Evolutionary conservation across 2,113 vertebrate species (phyloP).

Genomic region (Triplophysa tibetana): DNA sequence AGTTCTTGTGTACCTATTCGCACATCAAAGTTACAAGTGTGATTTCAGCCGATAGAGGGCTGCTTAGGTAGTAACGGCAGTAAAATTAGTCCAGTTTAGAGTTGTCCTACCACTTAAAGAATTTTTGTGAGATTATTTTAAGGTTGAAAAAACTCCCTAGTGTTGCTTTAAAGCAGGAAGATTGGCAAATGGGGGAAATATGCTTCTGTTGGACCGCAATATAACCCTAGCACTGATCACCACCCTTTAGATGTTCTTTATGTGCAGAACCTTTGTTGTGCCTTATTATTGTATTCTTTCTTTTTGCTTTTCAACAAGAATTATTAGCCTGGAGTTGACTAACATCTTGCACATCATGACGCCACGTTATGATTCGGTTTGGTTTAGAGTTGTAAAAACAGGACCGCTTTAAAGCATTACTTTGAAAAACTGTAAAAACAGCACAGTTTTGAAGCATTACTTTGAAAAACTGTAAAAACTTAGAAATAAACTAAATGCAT

Average conservation of each 20-base stretch:
- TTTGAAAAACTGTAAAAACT: not conserved
- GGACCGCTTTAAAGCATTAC: too few relatives aligned
- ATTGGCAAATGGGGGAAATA: conserved; percentile 49
- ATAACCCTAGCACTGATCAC: not conserved
- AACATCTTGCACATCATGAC: not conserved
- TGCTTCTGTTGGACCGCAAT: conserved; percentile 49
- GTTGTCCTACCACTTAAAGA: too few relatives aligned
- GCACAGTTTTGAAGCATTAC: too few relatives aligned
- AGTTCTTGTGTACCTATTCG: too few relatives aligned
- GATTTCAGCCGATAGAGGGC: too few relatives aligned
- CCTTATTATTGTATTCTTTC: not conserved
- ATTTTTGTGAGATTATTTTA: too few relatives aligned
- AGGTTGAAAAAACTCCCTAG: too few relatives aligned
- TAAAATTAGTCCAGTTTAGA: too few relatives aligned
- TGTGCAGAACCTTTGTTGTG: not conserved
- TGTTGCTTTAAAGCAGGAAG: not conserved
- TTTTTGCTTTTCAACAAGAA: not conserved
- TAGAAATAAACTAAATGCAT: not conserved
- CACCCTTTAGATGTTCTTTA: conserved; percentile 23
- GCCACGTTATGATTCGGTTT: not conserved
- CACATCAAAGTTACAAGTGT: too few relatives aligned
- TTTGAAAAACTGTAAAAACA: too few relatives aligned
- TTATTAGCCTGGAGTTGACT: not conserved
- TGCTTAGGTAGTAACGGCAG: too few relatives aligned
- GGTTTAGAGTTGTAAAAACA: not conserved